Base-by-base conservation (phyloP, 2,113 vertebrate genomes). In the Nasalis larvatus region DNA sequence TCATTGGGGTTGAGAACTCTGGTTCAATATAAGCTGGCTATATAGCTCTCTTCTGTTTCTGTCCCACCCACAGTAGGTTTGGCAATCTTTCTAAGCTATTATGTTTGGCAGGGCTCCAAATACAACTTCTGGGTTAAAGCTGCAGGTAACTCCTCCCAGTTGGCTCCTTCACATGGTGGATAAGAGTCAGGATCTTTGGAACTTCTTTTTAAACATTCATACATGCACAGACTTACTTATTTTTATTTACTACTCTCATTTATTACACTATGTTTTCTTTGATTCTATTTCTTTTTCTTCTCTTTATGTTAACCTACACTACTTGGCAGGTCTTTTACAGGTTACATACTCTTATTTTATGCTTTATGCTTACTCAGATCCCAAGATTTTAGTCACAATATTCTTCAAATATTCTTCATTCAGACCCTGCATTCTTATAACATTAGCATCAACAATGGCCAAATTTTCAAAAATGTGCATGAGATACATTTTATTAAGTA, bases 51-150 rank as follows among this genome's bases (percentile, higher is more conserved):
- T 83, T 27, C 18, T 27, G 25, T 49, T 95, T 78, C 49, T 85
- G 11, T 23, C 11, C 42, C 17, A 27, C 11, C 54, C 35, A 30
- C 10, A 73, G 49, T n/a, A 89, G 40, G 32, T 14, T 78, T 23
- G 56, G 56, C 37, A 81, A 63, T 60, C 45, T 66, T 94, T 78
- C 93, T 89, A 81, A 80, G n/a, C 27, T 82, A 35, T 58, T 92
- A 21, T 40, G 37, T 2, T 96, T 94, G 81, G 82, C 81, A 82
- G 32, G 6, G 5, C 35, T 96, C 73, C 94, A 95, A 58, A 85
- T 52, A 86, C 58, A 89, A 71, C n/a, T 84, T 14, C 63, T 40
- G 21, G 66, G 45, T 88, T 85, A 97, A 95, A 85, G n/a, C n/a
- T 86, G 40, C 68, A 54, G 71, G 49, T 77, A 56, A 84, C 3